Evolutionary conservation across 2,888 invertebrate species (phyloP).

Genomic region (Anorthoa munda): DNA sequence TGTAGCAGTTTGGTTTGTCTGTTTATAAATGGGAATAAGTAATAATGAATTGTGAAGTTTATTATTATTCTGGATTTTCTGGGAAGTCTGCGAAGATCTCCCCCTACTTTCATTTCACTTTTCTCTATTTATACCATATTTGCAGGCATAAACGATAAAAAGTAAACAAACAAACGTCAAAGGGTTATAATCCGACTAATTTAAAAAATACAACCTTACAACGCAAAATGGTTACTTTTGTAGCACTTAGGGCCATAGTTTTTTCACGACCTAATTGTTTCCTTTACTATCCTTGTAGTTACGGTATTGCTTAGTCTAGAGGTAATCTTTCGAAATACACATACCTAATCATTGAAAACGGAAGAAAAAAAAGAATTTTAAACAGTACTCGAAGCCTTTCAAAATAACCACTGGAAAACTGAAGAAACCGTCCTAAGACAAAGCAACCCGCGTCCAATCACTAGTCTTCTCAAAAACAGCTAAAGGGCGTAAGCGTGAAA

Average conservation of each 20-base stretch:
- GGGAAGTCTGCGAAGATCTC: accelerated
- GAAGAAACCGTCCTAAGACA: conserved; percentile 11
- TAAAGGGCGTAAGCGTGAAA: conserved; percentile 72
- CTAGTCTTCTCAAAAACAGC: conserved; percentile 52
- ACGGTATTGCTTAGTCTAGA: not conserved
- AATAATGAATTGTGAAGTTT: not conserved
- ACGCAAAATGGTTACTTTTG: too few relatives aligned
- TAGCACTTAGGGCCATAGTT: not conserved
- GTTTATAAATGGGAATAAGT: not conserved
- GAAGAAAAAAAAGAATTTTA: too few relatives aligned
- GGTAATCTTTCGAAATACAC: not conserved
- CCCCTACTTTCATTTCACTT: not conserved
- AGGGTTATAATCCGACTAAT: too few relatives aligned
- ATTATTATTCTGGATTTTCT: too few relatives aligned
- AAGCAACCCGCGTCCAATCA: conserved; percentile 22
- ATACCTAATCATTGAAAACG: too few relatives aligned
- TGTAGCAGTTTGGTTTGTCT: conserved; percentile 22
- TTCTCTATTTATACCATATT: not conserved
- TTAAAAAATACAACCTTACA: too few relatives aligned
- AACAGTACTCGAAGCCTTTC: not conserved
- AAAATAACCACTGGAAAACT: not conserved
- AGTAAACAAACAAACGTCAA: too few relatives aligned
- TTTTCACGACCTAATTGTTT: not conserved
- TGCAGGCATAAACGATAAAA: too few relatives aligned
- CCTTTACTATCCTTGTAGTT: not conserved